Conservation (phyloP, 2,888 invertebrate genomes). For the Steinernema scapterisci region DNA sequence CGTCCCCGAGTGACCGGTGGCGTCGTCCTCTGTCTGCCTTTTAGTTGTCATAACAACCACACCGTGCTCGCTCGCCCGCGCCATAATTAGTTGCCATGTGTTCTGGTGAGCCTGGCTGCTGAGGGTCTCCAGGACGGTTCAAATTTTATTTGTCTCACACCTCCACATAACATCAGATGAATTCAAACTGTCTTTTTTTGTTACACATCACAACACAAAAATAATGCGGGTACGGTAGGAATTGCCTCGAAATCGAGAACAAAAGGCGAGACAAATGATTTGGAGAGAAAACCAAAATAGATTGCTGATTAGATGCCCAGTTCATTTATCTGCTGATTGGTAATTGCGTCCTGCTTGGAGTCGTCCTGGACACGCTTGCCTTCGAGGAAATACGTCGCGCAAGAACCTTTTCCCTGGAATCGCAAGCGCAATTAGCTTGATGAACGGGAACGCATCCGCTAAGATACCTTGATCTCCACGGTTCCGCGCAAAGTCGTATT, state of each 20-base stretch:
- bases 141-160: background rate
- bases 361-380: slow-evolving; percentile 44
- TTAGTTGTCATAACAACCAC: slow-evolving; percentile 16
- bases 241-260: background rate
- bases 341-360: background rate
- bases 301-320: slow-evolving; percentile 13
- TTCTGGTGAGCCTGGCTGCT: background rate
- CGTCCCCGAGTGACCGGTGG: slow-evolving; percentile 1
- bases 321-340: slow-evolving; percentile 9
- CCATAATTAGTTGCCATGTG: background rate
- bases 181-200: slow-evolving; percentile 8
- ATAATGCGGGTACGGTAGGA: background rate
- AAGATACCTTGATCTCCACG: slow-evolving; percentile 57
- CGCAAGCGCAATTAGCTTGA: background rate
- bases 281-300: background rate
- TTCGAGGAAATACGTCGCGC: slow-evolving; percentile 61
- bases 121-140: background rate
- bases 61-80: background rate
- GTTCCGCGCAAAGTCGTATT: slow-evolving; percentile 53
- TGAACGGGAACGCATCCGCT: too few relatives aligned
- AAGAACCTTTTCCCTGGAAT: slow-evolving; percentile 56
- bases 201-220: background rate
- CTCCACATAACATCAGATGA: background rate
- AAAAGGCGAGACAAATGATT: slow-evolving; percentile 1
- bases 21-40: background rate